Percentiles rank a stretch among this genome's conserved stretches.
These are phyloP conservation scores for Archilochus colubris DNA, from an alignment of 2,113 vertebrate species.

Conservation along the genomic window DNA sequence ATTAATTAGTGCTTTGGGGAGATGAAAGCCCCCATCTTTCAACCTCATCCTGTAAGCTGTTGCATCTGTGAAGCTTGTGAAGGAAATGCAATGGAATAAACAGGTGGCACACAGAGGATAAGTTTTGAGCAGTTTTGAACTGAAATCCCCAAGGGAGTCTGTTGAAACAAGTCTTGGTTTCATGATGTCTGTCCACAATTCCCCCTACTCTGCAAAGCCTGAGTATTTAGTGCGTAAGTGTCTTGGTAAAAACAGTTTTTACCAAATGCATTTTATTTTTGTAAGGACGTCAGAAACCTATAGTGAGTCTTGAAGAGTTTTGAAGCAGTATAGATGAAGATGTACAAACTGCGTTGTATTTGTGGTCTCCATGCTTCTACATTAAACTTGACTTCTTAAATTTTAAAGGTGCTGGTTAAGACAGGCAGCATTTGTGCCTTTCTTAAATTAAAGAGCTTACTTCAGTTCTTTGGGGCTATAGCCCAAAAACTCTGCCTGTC, in stretches of 20 bases:
- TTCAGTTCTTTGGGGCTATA: conserved; percentile 2
- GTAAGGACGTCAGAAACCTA: background rate
- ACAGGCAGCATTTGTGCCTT: background rate
- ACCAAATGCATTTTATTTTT: background rate
- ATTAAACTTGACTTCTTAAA: background rate
- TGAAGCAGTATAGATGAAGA: background rate
- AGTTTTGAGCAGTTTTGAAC: background rate
- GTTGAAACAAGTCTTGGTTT: background rate
- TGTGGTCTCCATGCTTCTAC: background rate
- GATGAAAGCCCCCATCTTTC: background rate
- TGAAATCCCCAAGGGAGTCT: background rate
- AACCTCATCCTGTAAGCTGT: background rate
- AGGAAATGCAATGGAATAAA: background rate
- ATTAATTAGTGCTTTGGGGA: background rate
- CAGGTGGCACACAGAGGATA: background rate
- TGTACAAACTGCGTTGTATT: background rate
- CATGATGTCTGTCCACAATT: background rate
- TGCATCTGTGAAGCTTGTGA: background rate
- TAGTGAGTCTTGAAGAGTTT: background rate
- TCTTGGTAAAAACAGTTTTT: background rate
- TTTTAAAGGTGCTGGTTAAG: conserved; percentile 21
- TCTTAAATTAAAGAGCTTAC: conserved; percentile 15
- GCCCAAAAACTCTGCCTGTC: background rate
- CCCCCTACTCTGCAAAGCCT: background rate
- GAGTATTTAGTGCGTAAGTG: background rate